Conservation (phyloP, 2,888 invertebrate genomes). For the Drosophila tanythrix region DNA sequence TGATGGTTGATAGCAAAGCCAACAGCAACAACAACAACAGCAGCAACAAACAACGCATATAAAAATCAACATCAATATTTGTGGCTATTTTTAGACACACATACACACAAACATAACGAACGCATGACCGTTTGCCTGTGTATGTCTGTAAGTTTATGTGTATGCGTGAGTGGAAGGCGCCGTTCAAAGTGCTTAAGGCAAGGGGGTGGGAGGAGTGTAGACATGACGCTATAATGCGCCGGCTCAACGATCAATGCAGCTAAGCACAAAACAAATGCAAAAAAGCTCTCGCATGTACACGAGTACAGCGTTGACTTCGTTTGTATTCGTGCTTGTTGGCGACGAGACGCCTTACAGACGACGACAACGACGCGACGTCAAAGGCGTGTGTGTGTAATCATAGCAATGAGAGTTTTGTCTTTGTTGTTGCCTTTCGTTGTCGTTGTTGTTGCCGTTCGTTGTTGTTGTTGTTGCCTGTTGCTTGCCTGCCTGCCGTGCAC, state of each 20-base stretch:
- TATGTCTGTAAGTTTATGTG: conserved; percentile 25
- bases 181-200: conserved; percentile 3
- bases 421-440: not conserved
- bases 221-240: conserved; percentile 64
- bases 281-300: conserved; percentile 41
- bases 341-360: conserved; percentile 70
- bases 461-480: conserved; percentile 1
- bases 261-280: conserved; percentile 42
- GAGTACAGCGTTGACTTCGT: conserved; percentile 12
- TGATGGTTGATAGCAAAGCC: conserved; percentile 74
- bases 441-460: not conserved
- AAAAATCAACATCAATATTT: conserved; percentile 82
- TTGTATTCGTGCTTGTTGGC: conserved; percentile 43
- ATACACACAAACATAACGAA: conserved; percentile 71
- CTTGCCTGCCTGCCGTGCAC: conserved; percentile 9
- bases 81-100: conserved; percentile 78
- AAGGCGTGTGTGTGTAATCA: conserved; percentile 54
- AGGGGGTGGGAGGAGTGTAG: conserved; percentile 15
- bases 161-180: conserved; percentile 32
- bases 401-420: conserved; percentile 15
- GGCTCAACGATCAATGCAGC: conserved; percentile 70
- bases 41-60: conserved; percentile 45
- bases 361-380: conserved; percentile 49
- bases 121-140: conserved; percentile 65
- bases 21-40: conserved; percentile 30